A percentile compares a stretch with the other conserved stretches of the same genome.
These are phyloP conservation scores for Adelosebastes latens DNA, from an alignment of 2,797 vertebrate species.

Conservation along the genomic window DNA sequence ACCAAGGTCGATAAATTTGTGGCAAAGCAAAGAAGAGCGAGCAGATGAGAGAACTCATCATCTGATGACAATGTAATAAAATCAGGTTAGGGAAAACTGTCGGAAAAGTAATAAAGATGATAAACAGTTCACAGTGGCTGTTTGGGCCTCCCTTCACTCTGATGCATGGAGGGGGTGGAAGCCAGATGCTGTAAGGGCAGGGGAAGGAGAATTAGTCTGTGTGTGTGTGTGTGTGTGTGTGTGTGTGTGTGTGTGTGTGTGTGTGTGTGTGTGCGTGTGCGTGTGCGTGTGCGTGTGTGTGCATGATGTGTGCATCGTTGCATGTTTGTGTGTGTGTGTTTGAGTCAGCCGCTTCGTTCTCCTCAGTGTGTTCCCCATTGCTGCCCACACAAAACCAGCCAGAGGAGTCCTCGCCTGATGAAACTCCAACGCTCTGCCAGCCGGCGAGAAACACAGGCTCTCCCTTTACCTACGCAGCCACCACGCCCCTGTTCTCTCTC, in stretches of 20 bases:
- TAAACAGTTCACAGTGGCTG: slow-evolving; percentile 73
- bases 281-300: slow-evolving; percentile 3
- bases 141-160: slow-evolving; percentile 67
- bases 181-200: slow-evolving; percentile 69
- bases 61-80: slow-evolving; percentile 82
- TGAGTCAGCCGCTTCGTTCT: slow-evolving; percentile 55
- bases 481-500: slow-evolving; percentile 42
- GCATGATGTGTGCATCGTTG: background rate
- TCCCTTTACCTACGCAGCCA: slow-evolving; percentile 76
- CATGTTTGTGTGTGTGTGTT: slow-evolving; percentile 23
- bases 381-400: slow-evolving; percentile 72
- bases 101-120: slow-evolving; percentile 82
- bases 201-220: slow-evolving; percentile 58
- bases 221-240: background rate
- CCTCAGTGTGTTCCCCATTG: slow-evolving; percentile 53
- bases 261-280: slow-evolving; percentile 15
- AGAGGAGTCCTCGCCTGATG: slow-evolving; percentile 68
- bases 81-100: slow-evolving; percentile 81
- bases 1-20: slow-evolving; percentile 58
- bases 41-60: slow-evolving; percentile 77
- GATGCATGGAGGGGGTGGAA: slow-evolving; percentile 66
- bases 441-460: slow-evolving; percentile 63
- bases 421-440: slow-evolving; percentile 53
- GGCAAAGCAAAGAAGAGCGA: slow-evolving; percentile 59
- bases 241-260: slow-evolving; percentile 17